A percentile compares a stretch with the other conserved stretches of the same genome.
Evolutionary conservation across 2,797 vertebrate genomes (phyloP).

Genomic region (Aratinga solstitialis): DNA sequence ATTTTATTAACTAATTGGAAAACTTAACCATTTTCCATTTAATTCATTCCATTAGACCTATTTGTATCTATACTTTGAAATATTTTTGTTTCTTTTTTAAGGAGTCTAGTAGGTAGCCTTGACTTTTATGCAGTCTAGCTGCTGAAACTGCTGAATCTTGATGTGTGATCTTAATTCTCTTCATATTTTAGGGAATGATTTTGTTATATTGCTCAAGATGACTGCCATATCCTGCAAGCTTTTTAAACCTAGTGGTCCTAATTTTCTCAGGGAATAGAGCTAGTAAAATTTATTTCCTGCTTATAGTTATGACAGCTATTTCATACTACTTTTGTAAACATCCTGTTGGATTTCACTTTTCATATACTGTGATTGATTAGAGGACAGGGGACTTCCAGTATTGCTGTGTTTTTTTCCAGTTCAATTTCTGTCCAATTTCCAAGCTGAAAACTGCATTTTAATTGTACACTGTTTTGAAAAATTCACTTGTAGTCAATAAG

Average conservation of each 20-base stretch:
- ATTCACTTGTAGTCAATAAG: not conserved
- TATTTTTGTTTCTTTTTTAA: not conserved
- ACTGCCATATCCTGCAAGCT: not conserved
- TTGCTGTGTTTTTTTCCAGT: not conserved
- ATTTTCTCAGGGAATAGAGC: not conserved
- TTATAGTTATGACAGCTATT: not conserved
- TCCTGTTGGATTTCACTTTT: not conserved
- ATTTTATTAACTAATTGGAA: not conserved
- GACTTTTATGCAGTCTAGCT: not conserved
- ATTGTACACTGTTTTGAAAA: not conserved
- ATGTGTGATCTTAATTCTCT: not conserved
- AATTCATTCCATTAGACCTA: not conserved
- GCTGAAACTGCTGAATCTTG: not conserved
- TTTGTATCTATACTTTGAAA: not conserved
- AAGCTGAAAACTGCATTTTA: not conserved
- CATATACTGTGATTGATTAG: not conserved
- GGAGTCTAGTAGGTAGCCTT: not conserved
- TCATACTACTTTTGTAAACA: not conserved
- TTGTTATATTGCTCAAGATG: not conserved
- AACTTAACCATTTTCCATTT: not conserved
- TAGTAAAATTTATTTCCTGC: not conserved
- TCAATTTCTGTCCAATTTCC: not conserved
- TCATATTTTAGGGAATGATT: not conserved
- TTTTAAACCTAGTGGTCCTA: not conserved
- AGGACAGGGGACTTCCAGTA: not conserved